Evolutionary conservation across 2,888 invertebrate species (phyloP).

Genomic region (Eupeodes latifasciatus): DNA sequence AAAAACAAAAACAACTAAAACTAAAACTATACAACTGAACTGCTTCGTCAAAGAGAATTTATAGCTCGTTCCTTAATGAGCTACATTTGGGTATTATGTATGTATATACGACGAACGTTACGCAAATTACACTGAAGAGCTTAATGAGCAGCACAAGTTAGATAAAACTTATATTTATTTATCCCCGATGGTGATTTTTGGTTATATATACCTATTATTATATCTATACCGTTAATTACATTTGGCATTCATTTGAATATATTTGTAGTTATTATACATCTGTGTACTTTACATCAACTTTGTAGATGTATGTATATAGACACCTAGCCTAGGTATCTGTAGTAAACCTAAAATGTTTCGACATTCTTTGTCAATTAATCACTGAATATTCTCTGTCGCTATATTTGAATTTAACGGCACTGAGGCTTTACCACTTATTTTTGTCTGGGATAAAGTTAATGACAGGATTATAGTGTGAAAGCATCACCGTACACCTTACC

Average conservation of each 20-base stretch:
- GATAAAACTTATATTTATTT: slow-evolving; percentile 67
- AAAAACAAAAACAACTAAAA: background rate
- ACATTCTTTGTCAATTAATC: slow-evolving; percentile 60
- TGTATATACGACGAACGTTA: background rate
- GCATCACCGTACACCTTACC: background rate
- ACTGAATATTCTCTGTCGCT: slow-evolving; percentile 35
- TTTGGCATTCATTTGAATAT: slow-evolving; percentile 57
- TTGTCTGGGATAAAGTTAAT: slow-evolving; percentile 43
- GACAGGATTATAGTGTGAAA: slow-evolving; percentile 47
- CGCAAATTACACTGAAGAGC: slow-evolving; percentile 36
- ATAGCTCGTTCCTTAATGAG: slow-evolving; percentile 51
- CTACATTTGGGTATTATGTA: slow-evolving; percentile 7
- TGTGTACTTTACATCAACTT: too few species aligned
- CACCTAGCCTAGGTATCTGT: background rate
- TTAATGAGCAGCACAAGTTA: slow-evolving; percentile 54
- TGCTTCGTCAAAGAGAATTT: slow-evolving; percentile 63
- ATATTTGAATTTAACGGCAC: slow-evolving; percentile 41
- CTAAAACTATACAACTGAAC: background rate
- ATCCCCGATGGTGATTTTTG: slow-evolving; percentile 48
- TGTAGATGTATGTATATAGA: too few species aligned
- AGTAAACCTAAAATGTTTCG: background rate
- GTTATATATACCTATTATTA: slow-evolving; percentile 29
- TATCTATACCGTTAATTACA: slow-evolving; percentile 52
- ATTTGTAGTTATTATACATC: too few species aligned
- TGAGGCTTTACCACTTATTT: slow-evolving; percentile 15